phyloP scores from a whole-genome alignment of 2,113 vertebrate species.

The Chamaetylas fuelleborni region DNA sequence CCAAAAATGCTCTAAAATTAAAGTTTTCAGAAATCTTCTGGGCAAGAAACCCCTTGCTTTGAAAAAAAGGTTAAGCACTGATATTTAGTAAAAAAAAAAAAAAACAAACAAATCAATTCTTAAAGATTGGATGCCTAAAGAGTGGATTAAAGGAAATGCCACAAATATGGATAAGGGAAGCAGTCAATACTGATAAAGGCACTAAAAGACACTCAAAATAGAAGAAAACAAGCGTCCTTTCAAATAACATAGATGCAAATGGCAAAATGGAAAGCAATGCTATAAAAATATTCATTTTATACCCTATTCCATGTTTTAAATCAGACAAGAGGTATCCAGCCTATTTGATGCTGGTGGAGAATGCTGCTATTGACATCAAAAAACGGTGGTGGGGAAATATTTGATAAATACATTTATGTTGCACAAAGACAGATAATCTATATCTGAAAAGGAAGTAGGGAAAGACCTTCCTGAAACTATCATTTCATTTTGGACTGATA shows the following conservation, averaged over 20 bases:
- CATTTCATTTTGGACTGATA: neutral
- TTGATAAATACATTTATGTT: neutral
- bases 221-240: neutral
- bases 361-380: neutral
- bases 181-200: neutral
- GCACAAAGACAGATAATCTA: neutral
- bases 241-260: neutral
- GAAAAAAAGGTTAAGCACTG: neutral
- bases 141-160: neutral
- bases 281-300: neutral
- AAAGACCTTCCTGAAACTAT: neutral
- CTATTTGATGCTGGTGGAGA: neutral
- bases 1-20: neutral
- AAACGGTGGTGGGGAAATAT: neutral
- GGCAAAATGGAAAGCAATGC: neutral
- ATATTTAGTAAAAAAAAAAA: neutral
- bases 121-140: neutral
- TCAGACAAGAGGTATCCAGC: neutral
- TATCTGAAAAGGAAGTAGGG: neutral
- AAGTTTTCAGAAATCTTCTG: neutral
- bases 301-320: neutral
- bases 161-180: neutral
- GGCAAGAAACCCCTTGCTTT: neutral
- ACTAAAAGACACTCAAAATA: neutral
- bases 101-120: neutral